Evolutionary conservation across 35 echinoderm and acorn worm genomes (phyloP), one percentile per base, ranked within the genome.

Genomic region (Heliocidaris tuberculata): DNA sequence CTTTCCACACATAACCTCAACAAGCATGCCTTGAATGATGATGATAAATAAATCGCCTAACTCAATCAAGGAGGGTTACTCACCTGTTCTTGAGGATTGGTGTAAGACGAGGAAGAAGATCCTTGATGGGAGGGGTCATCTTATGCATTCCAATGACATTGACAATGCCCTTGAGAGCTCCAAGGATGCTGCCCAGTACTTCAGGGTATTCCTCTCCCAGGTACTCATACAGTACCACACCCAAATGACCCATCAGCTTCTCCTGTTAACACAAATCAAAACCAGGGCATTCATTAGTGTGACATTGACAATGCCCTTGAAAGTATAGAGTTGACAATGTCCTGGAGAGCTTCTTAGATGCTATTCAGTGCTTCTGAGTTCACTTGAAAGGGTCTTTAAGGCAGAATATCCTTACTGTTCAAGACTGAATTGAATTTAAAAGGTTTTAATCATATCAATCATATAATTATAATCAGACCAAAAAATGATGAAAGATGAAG

Each of bases 91-190:
- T 99, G 50, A 99, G 95, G 94, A 99, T 99, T 17, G 98, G 98
- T 49, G 98, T 99, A 19, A 99, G 86, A 54, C 98, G 94, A 30
- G 98, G 98, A 30, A 99, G 85, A 8, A 99, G 93, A 94, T 99
- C 98, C 85, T 99, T 99, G 96, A 99, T 99, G 47, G 98, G 98
- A 24, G 98, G 98, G 12, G 98, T 99, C 98, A 99, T 99, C 98
- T 99, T 99, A 87, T 97, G 97, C 98, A 99, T 99, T 31, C 98
- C 98, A 87, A 99, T 99, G 90, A 99, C 98, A 93, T 99, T 99
- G 95, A 99, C 98, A 85, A 99, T 99, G 59, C 97, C 96, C 86
- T 99, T 99, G 85, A 99, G 96, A 21, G 98, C 98, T 13, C 98
- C 97, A 0, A 99, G 96, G 94, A 99, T 99, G 94, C 98, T 99